phyloP scores from a whole-genome alignment of 2,113 vertebrate genomes.

The Aldabrachelys gigantea region DNA sequence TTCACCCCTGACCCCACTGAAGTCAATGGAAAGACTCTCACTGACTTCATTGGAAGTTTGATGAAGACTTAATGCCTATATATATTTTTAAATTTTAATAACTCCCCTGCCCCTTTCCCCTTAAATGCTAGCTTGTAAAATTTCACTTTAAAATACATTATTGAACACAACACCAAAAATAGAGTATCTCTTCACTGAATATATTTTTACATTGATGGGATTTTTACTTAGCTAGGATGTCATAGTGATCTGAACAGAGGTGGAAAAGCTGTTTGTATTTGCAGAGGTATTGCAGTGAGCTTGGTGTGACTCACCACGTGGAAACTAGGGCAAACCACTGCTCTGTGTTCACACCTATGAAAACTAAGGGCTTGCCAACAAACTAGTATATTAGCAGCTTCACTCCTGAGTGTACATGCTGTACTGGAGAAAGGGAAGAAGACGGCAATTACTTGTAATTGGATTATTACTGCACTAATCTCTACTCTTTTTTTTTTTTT shows the following conservation, averaged over 20 bases:
- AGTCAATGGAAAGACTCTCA: not conserved
- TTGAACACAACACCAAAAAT: too few relatives aligned
- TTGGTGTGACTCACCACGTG: not conserved
- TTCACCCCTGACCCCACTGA: too few relatives aligned
- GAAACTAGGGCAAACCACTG: not conserved
- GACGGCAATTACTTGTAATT: not conserved
- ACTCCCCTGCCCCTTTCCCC: rapidly evolving
- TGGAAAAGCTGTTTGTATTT: not conserved
- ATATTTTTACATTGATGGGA: rapidly evolving
- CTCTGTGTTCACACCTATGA: not conserved
- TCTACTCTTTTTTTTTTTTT: too few relatives aligned
- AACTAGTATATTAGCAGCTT: not conserved
- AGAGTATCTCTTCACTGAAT: rapidly evolving
- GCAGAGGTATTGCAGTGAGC: not conserved
- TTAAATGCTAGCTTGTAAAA: not conserved
- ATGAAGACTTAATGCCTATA: not conserved
- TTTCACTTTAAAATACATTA: not conserved
- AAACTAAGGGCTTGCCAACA: not conserved
- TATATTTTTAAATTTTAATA: not conserved
- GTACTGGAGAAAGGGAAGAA: not conserved
- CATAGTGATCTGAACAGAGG: rapidly evolving
- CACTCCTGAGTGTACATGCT: not conserved
- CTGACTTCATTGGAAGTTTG: not conserved
- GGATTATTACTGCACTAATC: slow-evolving; percentile 35
- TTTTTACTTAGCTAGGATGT: not conserved